phyloP scores from a whole-genome alignment of 2,888 invertebrate species.

The Neoitamus cyanurus region DNA sequence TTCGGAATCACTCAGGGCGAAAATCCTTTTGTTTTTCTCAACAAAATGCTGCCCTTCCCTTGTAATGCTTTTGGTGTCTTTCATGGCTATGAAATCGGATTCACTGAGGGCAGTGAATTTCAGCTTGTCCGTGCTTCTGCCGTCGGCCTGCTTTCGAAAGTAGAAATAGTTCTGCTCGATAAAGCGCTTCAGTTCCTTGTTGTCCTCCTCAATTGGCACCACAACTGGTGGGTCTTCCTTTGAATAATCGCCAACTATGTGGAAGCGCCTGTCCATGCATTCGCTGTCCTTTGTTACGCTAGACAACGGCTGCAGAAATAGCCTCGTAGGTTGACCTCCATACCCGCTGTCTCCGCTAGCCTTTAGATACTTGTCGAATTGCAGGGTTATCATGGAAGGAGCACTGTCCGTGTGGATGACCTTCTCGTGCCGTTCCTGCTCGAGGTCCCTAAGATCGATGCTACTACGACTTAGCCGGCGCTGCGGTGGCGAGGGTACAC shows the following conservation, averaged over 20 bases:
- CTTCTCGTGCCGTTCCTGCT: constrained; percentile 66
- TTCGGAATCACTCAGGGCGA: constrained; percentile 65
- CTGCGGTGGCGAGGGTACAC: constrained; percentile 66
- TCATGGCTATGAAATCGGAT: constrained; percentile 64
- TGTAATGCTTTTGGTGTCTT: constrained; percentile 52
- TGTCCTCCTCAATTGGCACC: constrained; percentile 64
- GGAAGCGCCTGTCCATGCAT: background rate
- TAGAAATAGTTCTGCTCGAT: constrained; percentile 66
- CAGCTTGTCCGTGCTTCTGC: constrained; percentile 49
- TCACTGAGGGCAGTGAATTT: constrained; percentile 64
- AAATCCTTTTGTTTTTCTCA: constrained; percentile 53
- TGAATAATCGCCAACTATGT: constrained; percentile 14
- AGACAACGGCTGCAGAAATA: constrained; percentile 43
- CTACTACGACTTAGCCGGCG: constrained; percentile 66
- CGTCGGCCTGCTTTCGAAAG: constrained; percentile 60
- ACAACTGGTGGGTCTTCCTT: constrained; percentile 55
- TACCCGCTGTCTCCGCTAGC: constrained; percentile 51
- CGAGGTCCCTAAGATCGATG: constrained; percentile 66
- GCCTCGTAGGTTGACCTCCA: constrained; percentile 16
- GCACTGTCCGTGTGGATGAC: constrained; percentile 67
- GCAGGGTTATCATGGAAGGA: constrained; percentile 66
- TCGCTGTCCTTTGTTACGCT: constrained; percentile 1
- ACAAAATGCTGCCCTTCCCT: constrained; percentile 14
- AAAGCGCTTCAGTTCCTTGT: constrained; percentile 65
- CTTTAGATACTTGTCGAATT: constrained; percentile 59